Evolutionary conservation across 2,797 vertebrate species (phyloP).

Genomic region (Esox masquinongy): DNA sequence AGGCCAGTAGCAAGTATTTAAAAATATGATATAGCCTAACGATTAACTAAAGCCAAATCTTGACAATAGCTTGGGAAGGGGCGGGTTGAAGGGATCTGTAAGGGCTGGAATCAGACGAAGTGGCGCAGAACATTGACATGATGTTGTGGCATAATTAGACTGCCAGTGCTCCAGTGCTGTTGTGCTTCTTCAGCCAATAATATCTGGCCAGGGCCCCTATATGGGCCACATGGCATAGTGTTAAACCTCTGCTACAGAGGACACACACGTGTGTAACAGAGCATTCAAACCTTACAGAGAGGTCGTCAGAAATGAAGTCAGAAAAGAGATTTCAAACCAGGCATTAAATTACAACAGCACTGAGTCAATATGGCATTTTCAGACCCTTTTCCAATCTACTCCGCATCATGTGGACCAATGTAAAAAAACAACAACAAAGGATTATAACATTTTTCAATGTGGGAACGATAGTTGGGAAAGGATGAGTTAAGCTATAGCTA

Average conservation of each 20-base stretch:
- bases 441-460: neutral
- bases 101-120: neutral
- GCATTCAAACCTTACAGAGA: neutral
- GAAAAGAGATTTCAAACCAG: neutral
- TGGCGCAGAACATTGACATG: no score
- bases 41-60: neutral
- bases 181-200: neutral
- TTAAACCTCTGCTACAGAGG: neutral
- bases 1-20: neutral
- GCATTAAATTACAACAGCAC: constrained; percentile 21
- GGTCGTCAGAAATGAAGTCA: neutral
- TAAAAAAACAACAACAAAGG: neutral
- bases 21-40: neutral
- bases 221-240: neutral
- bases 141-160: neutral
- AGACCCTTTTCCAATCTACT: neutral
- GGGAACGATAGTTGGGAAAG: neutral
- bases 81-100: neutral
- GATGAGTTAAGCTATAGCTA: neutral
- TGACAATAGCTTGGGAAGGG: neutral
- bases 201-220: neutral
- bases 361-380: neutral
- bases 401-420: constrained; percentile 11
- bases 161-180: neutral
- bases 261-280: neutral